A percentile compares a stretch with the other conserved stretches of the same genome.
Evolutionary conservation across 2,113 vertebrate genomes (phyloP).

Genomic region (Falcunculus frontatus): DNA sequence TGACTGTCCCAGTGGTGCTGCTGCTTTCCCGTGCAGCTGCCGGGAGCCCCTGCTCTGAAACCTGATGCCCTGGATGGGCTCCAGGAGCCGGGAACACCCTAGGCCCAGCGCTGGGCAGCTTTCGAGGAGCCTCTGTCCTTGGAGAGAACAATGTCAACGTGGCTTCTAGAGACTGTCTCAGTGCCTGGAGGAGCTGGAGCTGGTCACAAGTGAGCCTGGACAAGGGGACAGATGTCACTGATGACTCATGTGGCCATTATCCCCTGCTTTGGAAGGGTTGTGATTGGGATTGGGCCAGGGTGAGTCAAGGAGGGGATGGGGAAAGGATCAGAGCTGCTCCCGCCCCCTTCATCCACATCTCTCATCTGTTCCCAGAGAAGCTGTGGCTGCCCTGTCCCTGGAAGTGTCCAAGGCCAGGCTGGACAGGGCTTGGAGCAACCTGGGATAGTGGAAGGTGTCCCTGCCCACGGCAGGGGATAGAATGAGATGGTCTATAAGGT

Average conservation of each 20-base stretch:
- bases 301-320: not conserved
- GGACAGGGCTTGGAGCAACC: fast-evolving
- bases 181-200: not conserved
- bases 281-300: not conserved
- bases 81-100: not conserved
- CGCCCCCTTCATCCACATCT: not conserved
- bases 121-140: not conserved
- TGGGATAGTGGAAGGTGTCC: not conserved
- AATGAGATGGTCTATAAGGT: not conserved
- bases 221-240: not conserved
- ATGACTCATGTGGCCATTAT: fast-evolving
- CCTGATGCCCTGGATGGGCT: not conserved
- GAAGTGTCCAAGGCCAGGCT: not conserved
- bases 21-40: not conserved
- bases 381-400: not conserved
- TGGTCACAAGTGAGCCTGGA: not conserved
- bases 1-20: not conserved
- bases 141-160: not conserved
- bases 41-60: not conserved
- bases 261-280: not conserved
- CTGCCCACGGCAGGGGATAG: not conserved
- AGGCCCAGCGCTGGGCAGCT: not conserved
- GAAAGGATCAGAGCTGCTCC: not conserved
- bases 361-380: not conserved
- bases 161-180: not conserved